Percentiles rank a stretch among this genome's conserved stretches.
These are phyloP conservation scores for Thryonomys swinderianus DNA, from an alignment of 2,113 vertebrate genomes.

Conservation along the genomic window DNA sequence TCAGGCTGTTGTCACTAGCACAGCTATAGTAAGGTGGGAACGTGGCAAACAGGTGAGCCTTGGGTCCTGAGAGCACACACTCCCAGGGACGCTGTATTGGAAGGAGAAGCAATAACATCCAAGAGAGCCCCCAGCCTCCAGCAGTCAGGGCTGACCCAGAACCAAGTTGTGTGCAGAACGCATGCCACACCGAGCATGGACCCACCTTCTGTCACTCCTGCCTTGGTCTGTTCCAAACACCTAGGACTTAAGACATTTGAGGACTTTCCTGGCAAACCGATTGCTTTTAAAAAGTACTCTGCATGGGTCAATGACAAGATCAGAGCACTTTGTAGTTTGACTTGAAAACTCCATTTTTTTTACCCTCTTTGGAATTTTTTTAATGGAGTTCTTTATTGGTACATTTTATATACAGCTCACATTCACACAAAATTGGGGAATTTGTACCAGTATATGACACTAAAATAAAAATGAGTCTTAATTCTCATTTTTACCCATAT, in stretches of 20 bases:
- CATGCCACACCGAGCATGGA: accelerated
- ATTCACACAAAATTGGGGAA: too few relatives aligned
- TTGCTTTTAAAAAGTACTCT: background rate
- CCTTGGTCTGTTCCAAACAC: background rate
- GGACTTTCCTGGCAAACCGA: background rate
- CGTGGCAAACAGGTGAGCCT: background rate
- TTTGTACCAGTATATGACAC: too few relatives aligned
- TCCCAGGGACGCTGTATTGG: background rate
- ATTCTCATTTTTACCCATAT: too few relatives aligned
- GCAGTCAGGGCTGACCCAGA: accelerated
- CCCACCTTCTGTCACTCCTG: background rate
- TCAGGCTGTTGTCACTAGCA: background rate
- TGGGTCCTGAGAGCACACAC: background rate
- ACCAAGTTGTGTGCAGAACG: background rate
- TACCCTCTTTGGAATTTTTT: background rate
- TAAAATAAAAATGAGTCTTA: too few relatives aligned
- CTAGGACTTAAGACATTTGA: background rate
- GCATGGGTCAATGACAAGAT: background rate
- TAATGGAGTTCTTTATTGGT: too few relatives aligned
- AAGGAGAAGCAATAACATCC: background rate
- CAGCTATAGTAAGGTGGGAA: background rate
- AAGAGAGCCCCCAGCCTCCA: accelerated
- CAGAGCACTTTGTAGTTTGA: background rate
- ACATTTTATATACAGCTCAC: too few relatives aligned
- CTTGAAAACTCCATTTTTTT: background rate